phyloP scores from a whole-genome alignment of 2,113 vertebrate species.

The Taurulus bubalis region DNA sequence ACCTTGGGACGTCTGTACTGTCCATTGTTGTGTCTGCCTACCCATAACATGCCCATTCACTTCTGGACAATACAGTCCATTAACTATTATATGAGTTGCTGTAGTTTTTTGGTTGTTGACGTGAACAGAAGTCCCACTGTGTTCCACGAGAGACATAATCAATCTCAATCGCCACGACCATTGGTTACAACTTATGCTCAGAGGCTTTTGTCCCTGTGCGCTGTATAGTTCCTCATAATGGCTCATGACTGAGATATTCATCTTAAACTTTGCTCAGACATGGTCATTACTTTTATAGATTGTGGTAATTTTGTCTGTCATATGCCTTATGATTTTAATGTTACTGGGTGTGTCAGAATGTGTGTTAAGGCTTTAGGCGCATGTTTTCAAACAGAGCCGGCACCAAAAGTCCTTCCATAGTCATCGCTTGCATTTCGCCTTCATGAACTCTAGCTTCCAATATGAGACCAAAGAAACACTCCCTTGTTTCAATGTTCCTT shows the following conservation, averaged over 20 bases:
- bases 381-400: constrained; percentile 51
- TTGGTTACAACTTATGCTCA: constrained; percentile 14
- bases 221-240: constrained; percentile 35
- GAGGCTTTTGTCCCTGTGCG: constrained; percentile 30
- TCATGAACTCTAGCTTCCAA: constrained; percentile 70
- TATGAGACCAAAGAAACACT: constrained; percentile 72
- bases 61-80: constrained; percentile 64
- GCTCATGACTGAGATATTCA: constrained; percentile 49
- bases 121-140: constrained; percentile 59
- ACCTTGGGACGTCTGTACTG: constrained; percentile 37
- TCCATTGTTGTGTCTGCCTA: constrained; percentile 60
- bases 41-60: constrained; percentile 60
- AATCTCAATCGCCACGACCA: constrained; percentile 50
- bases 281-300: constrained; percentile 61
- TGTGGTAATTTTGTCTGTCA: constrained; percentile 46
- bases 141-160: constrained; percentile 51
- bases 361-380: constrained; percentile 43
- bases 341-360: constrained; percentile 44
- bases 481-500: constrained; percentile 72
- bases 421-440: constrained; percentile 58
- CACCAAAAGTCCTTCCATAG: constrained; percentile 53
- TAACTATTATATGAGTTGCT: constrained; percentile 62
- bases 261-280: constrained; percentile 52
- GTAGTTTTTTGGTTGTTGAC: constrained; percentile 64
- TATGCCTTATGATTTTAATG: constrained; percentile 63